Conservation (phyloP, 1,140 invertebrate species). For the Rhopalosiphum maidis region DNA sequence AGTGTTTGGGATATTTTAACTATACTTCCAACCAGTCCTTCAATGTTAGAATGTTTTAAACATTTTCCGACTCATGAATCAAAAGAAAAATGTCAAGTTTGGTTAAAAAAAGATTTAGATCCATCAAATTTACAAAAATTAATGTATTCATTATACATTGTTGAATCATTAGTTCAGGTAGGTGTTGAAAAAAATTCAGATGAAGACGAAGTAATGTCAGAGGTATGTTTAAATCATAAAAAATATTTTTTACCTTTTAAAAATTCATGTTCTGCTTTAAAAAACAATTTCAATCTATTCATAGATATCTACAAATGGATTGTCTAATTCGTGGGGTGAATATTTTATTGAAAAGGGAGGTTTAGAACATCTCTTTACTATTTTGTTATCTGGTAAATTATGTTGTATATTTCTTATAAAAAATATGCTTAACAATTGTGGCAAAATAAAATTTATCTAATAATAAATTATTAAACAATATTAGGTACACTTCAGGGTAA, state of each 20-base stretch:
- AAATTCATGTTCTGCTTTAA: neutral
- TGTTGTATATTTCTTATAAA: slow-evolving; percentile 16
- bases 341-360: slow-evolving; percentile 87
- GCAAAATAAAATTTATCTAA: neutral
- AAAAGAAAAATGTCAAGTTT: slow-evolving; percentile 58
- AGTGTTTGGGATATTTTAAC: slow-evolving; percentile 93
- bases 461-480: neutral
- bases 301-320: slow-evolving; percentile 47
- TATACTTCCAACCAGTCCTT: slow-evolving; percentile 86
- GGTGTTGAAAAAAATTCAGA: slow-evolving; percentile 38
- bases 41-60: slow-evolving; percentile 82
- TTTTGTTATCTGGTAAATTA: slow-evolving; percentile 82
- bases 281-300: neutral
- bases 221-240: slow-evolving; percentile 25
- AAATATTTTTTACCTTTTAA: neutral
- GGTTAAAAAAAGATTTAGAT: slow-evolving; percentile 77
- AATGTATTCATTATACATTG: slow-evolving; percentile 93
- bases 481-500: slow-evolving; percentile 73
- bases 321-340: slow-evolving; percentile 71
- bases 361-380: slow-evolving; percentile 85
- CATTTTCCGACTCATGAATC: slow-evolving; percentile 65
- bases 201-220: neutral
- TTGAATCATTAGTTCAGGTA: slow-evolving; percentile 73
- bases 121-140: slow-evolving; percentile 89
- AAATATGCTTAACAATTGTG: neutral